Conservation (phyloP, 2,113 vertebrate genomes). For the Triplophysa siluroides region DNA sequence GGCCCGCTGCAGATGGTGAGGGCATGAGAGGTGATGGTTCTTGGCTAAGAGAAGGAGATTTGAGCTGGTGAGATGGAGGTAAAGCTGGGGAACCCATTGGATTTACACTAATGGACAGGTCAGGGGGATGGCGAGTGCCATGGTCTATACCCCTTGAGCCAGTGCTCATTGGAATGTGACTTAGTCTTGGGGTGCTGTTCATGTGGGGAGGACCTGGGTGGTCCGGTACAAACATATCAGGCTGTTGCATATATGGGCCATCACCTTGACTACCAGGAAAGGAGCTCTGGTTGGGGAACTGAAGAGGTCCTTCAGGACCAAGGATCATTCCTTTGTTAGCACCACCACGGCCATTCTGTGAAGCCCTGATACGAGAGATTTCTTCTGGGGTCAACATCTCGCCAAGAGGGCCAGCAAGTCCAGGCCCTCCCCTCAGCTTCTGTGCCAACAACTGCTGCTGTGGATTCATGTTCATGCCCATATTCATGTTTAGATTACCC, state of each 20-base stretch:
- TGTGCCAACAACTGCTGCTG: conserved; percentile 85
- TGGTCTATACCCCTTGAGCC: conserved; percentile 74
- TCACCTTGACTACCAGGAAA: conserved; percentile 80
- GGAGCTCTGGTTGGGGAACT: conserved; percentile 81
- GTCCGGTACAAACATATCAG: conserved; percentile 85
- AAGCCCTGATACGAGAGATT: conserved; percentile 78
- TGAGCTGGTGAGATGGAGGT: conserved; percentile 82
- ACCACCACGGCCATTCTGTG: conserved; percentile 77
- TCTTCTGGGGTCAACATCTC: conserved; percentile 82
- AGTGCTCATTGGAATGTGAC: conserved; percentile 85
- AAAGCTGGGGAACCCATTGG: conserved; percentile 86
- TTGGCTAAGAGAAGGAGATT: conserved; percentile 89
- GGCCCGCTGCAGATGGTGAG: conserved; percentile 86
- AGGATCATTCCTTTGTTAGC: conserved; percentile 82
- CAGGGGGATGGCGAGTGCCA: conserved; percentile 81
- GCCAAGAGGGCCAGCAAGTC: conserved; percentile 73
- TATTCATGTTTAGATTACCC: conserved; percentile 83
- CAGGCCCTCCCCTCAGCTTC: conserved; percentile 82
- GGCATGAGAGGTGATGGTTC: conserved; percentile 86
- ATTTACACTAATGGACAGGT: conserved; percentile 85
- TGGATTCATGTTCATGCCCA: conserved; percentile 85
- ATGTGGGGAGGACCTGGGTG: conserved; percentile 78
- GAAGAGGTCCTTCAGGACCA: conserved; percentile 73
- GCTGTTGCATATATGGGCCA: conserved; percentile 81
- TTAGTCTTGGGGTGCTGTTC: conserved; percentile 80